Conservation (phyloP, 1,140 invertebrate genomes). For the Neuroterus valhalla region DNA sequence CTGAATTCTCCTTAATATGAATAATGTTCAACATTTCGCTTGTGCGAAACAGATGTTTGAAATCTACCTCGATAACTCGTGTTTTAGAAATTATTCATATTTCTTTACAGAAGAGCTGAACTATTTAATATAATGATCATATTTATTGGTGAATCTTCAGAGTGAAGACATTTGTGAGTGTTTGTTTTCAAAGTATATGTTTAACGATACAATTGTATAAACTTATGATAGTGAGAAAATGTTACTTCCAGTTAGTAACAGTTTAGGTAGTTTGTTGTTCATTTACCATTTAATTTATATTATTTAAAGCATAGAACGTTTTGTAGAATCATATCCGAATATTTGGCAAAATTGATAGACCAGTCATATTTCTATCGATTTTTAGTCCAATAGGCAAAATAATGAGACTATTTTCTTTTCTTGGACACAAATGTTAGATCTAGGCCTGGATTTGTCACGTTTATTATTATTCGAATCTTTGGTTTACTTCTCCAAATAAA, state of each 20-base stretch:
- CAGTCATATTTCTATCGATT: conserved; percentile 21
- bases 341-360: background rate
- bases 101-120: no score
- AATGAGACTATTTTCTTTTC: background rate
- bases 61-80: no score
- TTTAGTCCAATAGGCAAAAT: background rate
- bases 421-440: no score
- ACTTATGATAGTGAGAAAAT: background rate
- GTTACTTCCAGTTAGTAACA: background rate
- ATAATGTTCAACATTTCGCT: no score
- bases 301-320: background rate
- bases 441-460: no score
- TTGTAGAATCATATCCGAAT: background rate
- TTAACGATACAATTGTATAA: conserved; percentile 31
- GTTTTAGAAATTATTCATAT: no score
- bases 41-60: no score
- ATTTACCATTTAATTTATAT: background rate
- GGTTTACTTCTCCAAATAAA: no score
- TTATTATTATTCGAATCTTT: no score
- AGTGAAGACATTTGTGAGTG: background rate
- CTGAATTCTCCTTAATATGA: background rate
- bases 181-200: background rate
- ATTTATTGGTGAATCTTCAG: background rate
- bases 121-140: background rate
- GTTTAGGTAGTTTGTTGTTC: background rate